A percentile compares a stretch with the other conserved stretches of the same genome.
Evolutionary conservation across 1,140 invertebrate genomes (phyloP).

Genomic region (Druon quercuslanigerum): DNA sequence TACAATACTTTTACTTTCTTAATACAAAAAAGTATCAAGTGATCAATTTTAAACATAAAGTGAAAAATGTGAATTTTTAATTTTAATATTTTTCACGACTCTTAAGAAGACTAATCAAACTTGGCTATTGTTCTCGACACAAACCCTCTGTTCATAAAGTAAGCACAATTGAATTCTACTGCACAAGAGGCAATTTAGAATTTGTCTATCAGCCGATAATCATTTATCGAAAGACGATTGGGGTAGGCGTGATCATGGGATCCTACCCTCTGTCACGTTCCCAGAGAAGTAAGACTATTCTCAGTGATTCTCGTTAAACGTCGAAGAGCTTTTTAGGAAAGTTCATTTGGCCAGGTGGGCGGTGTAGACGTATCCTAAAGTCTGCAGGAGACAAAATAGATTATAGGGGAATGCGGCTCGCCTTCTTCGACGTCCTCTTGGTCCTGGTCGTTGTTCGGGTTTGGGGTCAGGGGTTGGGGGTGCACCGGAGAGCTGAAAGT

Average conservation of each 20-base stretch:
- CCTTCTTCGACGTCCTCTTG: constrained; percentile 31
- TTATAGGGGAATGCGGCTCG: constrained; percentile 46
- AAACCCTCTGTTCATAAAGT: not conserved
- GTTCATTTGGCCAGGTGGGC: constrained; percentile 33
- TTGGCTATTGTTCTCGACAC: too few species aligned
- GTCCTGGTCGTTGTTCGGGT: constrained; percentile 16
- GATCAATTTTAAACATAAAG: too few species aligned
- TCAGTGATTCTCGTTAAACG: constrained; percentile 22
- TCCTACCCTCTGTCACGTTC: constrained; percentile 1
- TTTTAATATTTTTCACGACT: too few species aligned
- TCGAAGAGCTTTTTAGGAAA: constrained; percentile 6
- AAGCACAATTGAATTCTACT: constrained; percentile 6
- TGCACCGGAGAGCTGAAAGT: constrained; percentile 5
- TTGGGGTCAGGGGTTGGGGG: constrained; percentile 6
- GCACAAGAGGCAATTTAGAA: constrained; percentile 11
- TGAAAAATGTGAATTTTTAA: too few species aligned
- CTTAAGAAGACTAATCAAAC: too few species aligned
- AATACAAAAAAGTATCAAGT: too few species aligned
- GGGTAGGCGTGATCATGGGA: not conserved
- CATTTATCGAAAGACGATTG: constrained; percentile 3
- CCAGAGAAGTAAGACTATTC: constrained; percentile 7
- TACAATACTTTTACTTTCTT: too few species aligned
- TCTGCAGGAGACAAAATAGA: constrained; percentile 59
- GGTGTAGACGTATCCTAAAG: constrained; percentile 28
- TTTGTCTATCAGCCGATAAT: constrained; percentile 21